Evolutionary conservation across 1,140 invertebrate species (phyloP).

Genomic region (Sarcophaga peregrina): DNA sequence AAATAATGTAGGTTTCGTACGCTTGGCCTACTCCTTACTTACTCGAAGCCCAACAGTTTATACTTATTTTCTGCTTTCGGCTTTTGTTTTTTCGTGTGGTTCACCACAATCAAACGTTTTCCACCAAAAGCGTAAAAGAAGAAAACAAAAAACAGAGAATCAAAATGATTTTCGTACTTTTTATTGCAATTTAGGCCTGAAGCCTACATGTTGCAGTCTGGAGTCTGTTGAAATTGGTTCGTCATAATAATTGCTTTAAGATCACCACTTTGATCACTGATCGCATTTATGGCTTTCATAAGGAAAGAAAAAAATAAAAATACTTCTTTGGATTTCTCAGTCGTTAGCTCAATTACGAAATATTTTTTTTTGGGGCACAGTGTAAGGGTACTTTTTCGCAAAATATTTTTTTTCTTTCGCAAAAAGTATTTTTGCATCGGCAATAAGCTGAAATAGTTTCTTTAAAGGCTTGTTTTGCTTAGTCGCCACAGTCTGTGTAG

Average conservation of each 20-base stretch:
- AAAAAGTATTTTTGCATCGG: too few relatives aligned
- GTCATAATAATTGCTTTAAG: slow-evolving; percentile 22
- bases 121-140: neutral
- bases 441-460: too few relatives aligned
- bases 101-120: slow-evolving; percentile 1
- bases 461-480: too few relatives aligned
- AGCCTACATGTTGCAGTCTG: neutral
- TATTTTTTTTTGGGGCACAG: neutral
- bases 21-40: neutral
- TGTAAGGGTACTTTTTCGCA: neutral
- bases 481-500: too few relatives aligned
- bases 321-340: neutral
- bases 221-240: neutral
- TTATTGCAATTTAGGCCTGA: neutral
- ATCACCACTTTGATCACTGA: slow-evolving; percentile 21
- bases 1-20: neutral
- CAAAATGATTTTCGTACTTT: neutral
- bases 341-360: neutral
- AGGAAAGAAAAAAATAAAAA: neutral
- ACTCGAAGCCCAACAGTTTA: neutral
- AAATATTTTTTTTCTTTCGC: too few relatives aligned
- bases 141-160: neutral
- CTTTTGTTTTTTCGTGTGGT: neutral
- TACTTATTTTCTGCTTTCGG: too few relatives aligned
- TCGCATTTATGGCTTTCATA: neutral